Evolutionary conservation across 2,888 invertebrate genomes (phyloP).

Genomic region (Julus scandinavius): DNA sequence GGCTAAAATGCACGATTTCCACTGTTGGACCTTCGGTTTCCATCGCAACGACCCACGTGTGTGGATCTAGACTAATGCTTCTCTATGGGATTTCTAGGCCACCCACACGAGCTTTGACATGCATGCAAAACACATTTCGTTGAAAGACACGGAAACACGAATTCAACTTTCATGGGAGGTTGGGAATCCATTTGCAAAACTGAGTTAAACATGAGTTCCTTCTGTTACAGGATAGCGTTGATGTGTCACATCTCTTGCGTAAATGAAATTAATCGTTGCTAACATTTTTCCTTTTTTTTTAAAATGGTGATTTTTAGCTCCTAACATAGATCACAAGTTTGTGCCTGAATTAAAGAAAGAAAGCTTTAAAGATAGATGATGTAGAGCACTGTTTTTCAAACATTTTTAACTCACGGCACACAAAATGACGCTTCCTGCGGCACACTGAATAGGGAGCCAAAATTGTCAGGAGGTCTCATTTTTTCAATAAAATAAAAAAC

Average conservation of each 20-base stretch:
- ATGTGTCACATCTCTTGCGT: neutral
- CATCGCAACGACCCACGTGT: slow-evolving; percentile 17
- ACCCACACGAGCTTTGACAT: slow-evolving; percentile 33
- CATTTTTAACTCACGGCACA: no score
- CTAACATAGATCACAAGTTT: neutral
- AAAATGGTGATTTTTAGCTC: neutral
- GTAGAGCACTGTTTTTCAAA: no score
- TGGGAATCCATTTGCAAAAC: slow-evolving; percentile 9
- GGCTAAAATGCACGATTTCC: slow-evolving; percentile 17
- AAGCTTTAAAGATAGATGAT: no score
- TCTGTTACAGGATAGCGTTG: neutral
- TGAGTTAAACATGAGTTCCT: neutral
- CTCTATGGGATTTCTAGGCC: slow-evolving; percentile 17
- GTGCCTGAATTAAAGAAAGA: no score
- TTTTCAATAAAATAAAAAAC: no score
- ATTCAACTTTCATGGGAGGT: slow-evolving; percentile 10
- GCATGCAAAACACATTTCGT: slow-evolving; percentile 1
- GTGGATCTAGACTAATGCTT: slow-evolving; percentile 16
- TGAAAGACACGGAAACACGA: slow-evolving; percentile 21
- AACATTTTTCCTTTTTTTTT: neutral
- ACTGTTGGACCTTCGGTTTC: slow-evolving; percentile 26
- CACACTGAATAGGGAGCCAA: no score
- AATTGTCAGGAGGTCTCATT: no score
- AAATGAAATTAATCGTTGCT: neutral
- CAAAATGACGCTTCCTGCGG: no score